Base-by-base conservation (phyloP, 2,113 vertebrate species). In the Zingel zingel region DNA sequence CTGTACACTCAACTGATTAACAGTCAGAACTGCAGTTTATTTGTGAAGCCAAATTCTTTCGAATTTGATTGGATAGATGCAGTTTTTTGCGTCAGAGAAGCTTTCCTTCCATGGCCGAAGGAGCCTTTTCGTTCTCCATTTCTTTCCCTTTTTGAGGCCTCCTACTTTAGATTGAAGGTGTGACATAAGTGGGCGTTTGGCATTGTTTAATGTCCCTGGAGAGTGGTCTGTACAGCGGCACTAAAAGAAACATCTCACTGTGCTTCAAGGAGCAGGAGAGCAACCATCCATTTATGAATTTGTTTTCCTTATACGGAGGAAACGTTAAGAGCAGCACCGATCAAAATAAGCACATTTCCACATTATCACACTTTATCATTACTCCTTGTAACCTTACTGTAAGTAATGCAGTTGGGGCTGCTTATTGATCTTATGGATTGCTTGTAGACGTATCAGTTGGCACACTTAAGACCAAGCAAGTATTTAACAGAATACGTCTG, bases 181-280 rank as follows among this genome's bases (percentile, higher is more conserved):
- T 67, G 65, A 73, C 54, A 66, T 4, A 58, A 7, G 48, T 70
- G 69, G 74, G 57, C 3, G 72, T 81, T 61, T 68, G 47, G 68
- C 73, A 54, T 88, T 84, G 78, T 89, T 81, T 54, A 4, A 36
- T 0, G 69, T 84, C 78, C 59, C 68, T 6, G 0, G 72, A 84
- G 81, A 77, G 39, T 6, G 53, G 12, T 15, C 48, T 6, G n/a
- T 51, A 61, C 70, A 68, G 47, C 0, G 19, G 30, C 74, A 59
- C 56, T 23, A 1, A 72, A 48, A 75, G 23, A 66, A 54, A 72
- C 12, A 51, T 62, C 48, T 27, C 27, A 0, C 47, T 54, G 53
- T 3, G 56, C 58, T 57, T 36, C 54, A 53, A 58, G 33, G 25
- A 53, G 66, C 54, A 79, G 43, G n/a, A 27, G 45, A 73, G 50